Evolutionary conservation across 2,888 invertebrate species (phyloP), one percentile per base, ranked within the genome.

Genomic region (Blastobasis adustella): DNA sequence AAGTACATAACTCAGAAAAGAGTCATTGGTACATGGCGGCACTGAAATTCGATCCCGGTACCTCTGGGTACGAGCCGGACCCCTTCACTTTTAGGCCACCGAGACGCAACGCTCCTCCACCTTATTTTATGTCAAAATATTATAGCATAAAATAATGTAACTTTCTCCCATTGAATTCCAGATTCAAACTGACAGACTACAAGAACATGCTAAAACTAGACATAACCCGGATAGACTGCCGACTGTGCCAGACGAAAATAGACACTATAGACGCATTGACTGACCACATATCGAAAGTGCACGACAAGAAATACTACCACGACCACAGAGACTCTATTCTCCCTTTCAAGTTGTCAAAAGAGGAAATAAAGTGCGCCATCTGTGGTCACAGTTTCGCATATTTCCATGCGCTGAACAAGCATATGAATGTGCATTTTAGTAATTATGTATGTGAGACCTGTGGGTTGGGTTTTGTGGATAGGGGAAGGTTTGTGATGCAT

Each of bases 141-240:
- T 23, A 3, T 23, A 23, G 1, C 1, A 23, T 2, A 23, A 23
- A 23, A 23, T 23, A 23, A 23, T 23, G 23, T 23, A 2, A 23
- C 23, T 23, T 23, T 3, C 23, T 23, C 23, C 3, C 23, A 23
- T 23, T 23, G 23, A 23, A 23, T 23, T 23, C 23, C 23, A 23
- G 23, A 37, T 87, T 87, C 59, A 82, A 81, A 63, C 71, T 42
- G 10, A 42, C 9, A 5, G 42, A 42, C 9, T 10, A 42, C 48
- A 83, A 80, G 8, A 82, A 79, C n/a, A 83, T 86, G 79, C 66
- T 85, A 0, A 88, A 88, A 63, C 57, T 87, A 8, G 87, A 87
- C 43, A 45, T 88, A 0, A 79, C 80, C 0, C 58, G 78, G 47
- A 81, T 88, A 10, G 86, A 87, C 51, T 88, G 87, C 54, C 55